Evolutionary conservation across 2,888 invertebrate species (phyloP).

Genomic region (Venusia cambrica): DNA sequence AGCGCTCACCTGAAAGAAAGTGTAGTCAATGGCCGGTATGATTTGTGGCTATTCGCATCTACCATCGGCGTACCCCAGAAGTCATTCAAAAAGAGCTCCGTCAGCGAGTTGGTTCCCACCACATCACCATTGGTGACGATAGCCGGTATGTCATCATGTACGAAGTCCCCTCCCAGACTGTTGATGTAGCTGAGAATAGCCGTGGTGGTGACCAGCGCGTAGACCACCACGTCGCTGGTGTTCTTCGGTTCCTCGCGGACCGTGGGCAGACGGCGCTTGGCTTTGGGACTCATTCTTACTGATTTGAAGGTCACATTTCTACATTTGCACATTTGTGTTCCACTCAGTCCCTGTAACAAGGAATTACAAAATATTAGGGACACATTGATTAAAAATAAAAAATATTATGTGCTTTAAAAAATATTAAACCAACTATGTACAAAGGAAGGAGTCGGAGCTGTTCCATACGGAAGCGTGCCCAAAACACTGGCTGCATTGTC

Average conservation of each 20-base stretch:
- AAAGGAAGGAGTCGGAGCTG: too few species aligned
- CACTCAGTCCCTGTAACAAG: conserved; percentile 50
- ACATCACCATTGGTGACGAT: conserved; percentile 91
- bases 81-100: conserved; percentile 86
- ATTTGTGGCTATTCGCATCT: conserved; percentile 91
- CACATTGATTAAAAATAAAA: not conserved
- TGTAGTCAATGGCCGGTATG: conserved; percentile 91
- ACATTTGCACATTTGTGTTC: conserved; percentile 70
- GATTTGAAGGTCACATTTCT: conserved; percentile 64
- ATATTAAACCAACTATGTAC: too few species aligned
- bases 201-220: conserved; percentile 83
- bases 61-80: conserved; percentile 94
- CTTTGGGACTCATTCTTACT: conserved; percentile 52
- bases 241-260: conserved; percentile 60
- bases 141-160: conserved; percentile 94
- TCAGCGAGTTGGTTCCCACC: conserved; percentile 83
- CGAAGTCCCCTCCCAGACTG: conserved; percentile 89
- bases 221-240: conserved; percentile 80
- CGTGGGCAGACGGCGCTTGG: conserved; percentile 72
- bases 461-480: too few species aligned
- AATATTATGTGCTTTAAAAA: too few species aligned
- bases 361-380: not conserved
- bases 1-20: conserved; percentile 91
- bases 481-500: too few species aligned
- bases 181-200: conserved; percentile 87